Evolutionary conservation across 1,140 invertebrate species (phyloP), one percentile per base, ranked within the genome.

Genomic region (Oncopodura yosiiana): DNA sequence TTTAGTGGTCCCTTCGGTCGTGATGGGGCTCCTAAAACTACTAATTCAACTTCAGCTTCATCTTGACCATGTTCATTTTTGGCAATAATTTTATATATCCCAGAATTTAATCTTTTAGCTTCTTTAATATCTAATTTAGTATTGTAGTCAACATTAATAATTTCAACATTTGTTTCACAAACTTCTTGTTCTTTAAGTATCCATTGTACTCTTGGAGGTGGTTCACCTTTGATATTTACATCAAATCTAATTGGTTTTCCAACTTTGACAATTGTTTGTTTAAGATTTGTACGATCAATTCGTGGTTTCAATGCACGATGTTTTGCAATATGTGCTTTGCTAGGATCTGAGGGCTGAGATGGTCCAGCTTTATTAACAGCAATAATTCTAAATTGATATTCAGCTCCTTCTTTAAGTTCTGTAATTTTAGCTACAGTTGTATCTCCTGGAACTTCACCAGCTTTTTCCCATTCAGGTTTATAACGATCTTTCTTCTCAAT

Each of bases 321-420:
- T 70, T 92, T 93, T 61, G 89, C 89, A 41, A 87, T 83, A 63
- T 93, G 89, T 73, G 84, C 81, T 67, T 86, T 84, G n/a, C 87
- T 94, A 1, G 93, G 82, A 63, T 95, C 92, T 21, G 92, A 96
- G 86, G 62, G 56, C 11, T 24, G 83, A 1, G 91, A 93, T 4
- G 76, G 80, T 38, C 96, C 95, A 43, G 92, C 94, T 74, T 96
- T 95, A 73, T 99, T 99, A 18, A 96, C 84, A 9, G 95, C 94
- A 62, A 89, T 80, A 2, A 99, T 80, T 49, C 94, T 77, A 77
- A 99, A 98, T 70, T 96, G 87, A 71, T 91, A 96, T 71, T 94
- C 87, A 36, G 84, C 84, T 38, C 87, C 83, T 71, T 95, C 88
- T 61, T 88, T 90, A 3, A 99, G 71, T 61, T 86, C 87, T 18